phyloP scores from a whole-genome alignment of 1,140 invertebrate genomes.

The Drosophila yakuba region DNA sequence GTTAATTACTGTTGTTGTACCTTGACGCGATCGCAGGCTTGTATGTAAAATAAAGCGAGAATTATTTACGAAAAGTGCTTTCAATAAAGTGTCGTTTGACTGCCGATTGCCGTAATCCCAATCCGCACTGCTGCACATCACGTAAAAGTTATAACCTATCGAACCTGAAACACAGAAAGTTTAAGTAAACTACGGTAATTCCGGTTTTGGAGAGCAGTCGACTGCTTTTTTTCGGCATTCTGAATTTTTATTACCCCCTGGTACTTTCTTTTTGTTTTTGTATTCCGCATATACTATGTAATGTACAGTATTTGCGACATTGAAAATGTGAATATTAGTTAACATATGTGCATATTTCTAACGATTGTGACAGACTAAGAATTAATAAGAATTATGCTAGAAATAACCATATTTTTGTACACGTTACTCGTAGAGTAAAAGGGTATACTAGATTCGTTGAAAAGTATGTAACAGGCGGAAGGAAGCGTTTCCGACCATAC shows the following conservation, averaged over 20 bases:
- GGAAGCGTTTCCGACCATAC: too few relatives aligned
- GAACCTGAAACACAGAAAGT: slow-evolving; percentile 22
- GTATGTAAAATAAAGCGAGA: slow-evolving; percentile 30
- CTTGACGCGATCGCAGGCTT: background rate
- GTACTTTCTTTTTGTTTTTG: slow-evolving; percentile 22
- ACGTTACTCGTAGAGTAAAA: too few relatives aligned
- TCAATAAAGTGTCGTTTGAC: slow-evolving; percentile 27
- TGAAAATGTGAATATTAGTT: too few relatives aligned
- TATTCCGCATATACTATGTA: background rate
- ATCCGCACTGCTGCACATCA: background rate
- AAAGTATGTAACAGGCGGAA: too few relatives aligned
- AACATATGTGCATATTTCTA: too few relatives aligned
- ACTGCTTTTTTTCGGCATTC: slow-evolving; percentile 2
- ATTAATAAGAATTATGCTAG: too few relatives aligned
- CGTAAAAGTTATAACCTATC: slow-evolving; percentile 14
- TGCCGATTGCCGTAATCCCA: slow-evolving; percentile 7
- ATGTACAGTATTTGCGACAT: too few relatives aligned
- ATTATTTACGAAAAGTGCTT: slow-evolving; percentile 32
- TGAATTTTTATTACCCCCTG: slow-evolving; percentile 6
- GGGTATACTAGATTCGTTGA: too few relatives aligned
- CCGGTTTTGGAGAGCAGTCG: slow-evolving; percentile 17
- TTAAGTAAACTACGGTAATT: slow-evolving; percentile 23
- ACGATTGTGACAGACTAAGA: too few relatives aligned
- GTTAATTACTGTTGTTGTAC: slow-evolving; percentile 19
- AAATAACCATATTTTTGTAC: too few relatives aligned